Conservation (phyloP, 1,140 invertebrate genomes). For the Drosophila tristis region DNA sequence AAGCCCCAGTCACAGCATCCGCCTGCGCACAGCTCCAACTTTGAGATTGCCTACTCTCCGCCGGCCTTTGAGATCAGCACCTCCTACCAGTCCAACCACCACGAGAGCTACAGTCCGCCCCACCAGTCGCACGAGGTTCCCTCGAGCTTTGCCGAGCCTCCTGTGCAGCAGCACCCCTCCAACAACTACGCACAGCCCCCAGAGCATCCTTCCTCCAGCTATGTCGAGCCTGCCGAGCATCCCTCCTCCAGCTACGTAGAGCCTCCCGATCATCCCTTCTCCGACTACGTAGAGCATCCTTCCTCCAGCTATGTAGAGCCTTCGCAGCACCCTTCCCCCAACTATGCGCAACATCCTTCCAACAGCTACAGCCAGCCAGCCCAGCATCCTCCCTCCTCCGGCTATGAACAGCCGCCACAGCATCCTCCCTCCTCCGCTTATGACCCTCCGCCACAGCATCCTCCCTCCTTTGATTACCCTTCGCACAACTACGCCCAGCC, state of each 20-base stretch:
- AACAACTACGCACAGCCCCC: constrained; percentile 14
- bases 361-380: not conserved
- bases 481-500: constrained; percentile 22
- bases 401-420: no score
- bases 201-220: constrained; percentile 9
- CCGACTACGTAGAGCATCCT: constrained; percentile 19
- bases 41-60: constrained; percentile 72
- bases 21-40: constrained; percentile 32
- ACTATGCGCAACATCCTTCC: constrained; percentile 11
- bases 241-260: constrained; percentile 5
- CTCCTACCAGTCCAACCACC: constrained; percentile 47
- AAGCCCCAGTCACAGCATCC: constrained; percentile 1
- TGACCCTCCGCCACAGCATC: constrained; percentile 19
- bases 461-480: not conserved
- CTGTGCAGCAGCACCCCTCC: constrained; percentile 18
- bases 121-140: constrained; percentile 7
- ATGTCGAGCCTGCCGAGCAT: constrained; percentile 4
- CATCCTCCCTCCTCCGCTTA: constrained; percentile 19
- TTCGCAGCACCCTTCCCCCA: constrained; percentile 9
- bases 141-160: not conserved
- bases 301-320: constrained; percentile 21
- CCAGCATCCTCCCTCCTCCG: no score
- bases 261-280: not conserved
- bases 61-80: constrained; percentile 74
- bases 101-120: constrained; percentile 45